These are phyloP conservation scores for Bolinopsis microptera DNA, from an alignment of 37 sponge, comb jelly and placozoan species.

Conservation along the genomic window DNA sequence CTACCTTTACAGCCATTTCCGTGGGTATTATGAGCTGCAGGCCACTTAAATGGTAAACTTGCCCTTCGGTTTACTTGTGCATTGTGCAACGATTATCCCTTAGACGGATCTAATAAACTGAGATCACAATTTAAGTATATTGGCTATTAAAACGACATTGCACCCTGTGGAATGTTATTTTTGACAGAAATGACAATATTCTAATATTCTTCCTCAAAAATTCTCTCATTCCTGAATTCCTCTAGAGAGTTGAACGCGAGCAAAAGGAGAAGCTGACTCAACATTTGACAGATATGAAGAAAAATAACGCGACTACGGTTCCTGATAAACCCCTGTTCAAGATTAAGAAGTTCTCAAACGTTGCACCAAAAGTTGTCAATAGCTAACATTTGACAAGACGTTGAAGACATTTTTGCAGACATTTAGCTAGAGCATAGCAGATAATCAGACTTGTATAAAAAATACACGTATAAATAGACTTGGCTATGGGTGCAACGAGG, in stretches of 20 bases:
- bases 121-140: not conserved
- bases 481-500: too few species aligned
- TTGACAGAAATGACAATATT: not conserved
- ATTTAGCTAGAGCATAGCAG: too few species aligned
- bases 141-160: not conserved
- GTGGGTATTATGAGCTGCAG: not conserved
- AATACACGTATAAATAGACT: too few species aligned
- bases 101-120: slow-evolving; percentile 35
- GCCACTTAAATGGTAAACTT: not conserved
- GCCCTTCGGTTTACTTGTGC: not conserved
- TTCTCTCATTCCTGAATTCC: not conserved
- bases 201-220: not conserved
- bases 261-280: slow-evolving; percentile 61
- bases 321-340: slow-evolving; percentile 44
- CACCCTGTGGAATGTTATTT: not conserved
- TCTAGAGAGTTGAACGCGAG: slow-evolving; percentile 22
- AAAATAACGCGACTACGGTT: not conserved
- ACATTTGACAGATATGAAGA: slow-evolving; percentile 30
- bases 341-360: slow-evolving; percentile 50
- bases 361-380: slow-evolving; percentile 34
- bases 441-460: too few species aligned
- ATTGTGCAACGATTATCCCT: not conserved
- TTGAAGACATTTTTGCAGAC: too few species aligned
- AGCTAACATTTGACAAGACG: not conserved
- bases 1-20: slow-evolving; percentile 1